Evolutionary conservation across 2,113 vertebrate genomes (phyloP).

Genomic region (Pachycephala philippinensis): DNA sequence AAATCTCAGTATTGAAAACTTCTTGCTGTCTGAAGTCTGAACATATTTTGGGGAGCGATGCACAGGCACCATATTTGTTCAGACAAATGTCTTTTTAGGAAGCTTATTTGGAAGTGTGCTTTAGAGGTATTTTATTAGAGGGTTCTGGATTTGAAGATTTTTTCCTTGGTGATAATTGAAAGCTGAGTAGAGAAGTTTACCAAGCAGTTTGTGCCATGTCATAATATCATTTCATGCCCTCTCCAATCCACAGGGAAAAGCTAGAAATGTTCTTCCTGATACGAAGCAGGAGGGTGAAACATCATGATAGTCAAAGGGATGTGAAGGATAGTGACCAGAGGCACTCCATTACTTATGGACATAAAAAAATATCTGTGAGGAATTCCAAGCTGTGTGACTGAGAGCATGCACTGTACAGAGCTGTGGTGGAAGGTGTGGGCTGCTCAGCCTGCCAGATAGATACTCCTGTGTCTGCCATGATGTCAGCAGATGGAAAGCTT

Average conservation of each 20-base stretch:
- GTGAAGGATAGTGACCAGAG: not conserved
- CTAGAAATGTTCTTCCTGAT: not conserved
- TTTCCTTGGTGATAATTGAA: not conserved
- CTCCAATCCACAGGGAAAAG: not conserved
- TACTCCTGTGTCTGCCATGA: not conserved
- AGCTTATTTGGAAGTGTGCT: not conserved
- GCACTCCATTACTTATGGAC: not conserved
- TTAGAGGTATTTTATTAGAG: not conserved
- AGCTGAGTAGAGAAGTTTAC: not conserved
- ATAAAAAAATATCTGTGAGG: not conserved
- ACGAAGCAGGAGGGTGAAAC: not conserved
- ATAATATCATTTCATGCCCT: not conserved
- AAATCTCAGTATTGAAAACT: not conserved
- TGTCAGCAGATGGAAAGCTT: not conserved
- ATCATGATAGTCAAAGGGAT: fast-evolving
- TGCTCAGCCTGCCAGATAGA: not conserved
- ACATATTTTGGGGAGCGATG: not conserved
- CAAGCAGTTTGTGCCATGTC: not conserved
- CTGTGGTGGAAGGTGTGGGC: not conserved
- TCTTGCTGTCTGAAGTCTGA: not conserved
- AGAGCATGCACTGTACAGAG: not conserved
- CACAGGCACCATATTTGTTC: not conserved
- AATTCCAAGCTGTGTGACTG: not conserved
- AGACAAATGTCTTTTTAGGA: not conserved
- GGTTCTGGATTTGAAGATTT: not conserved